phyloP scores from a whole-genome alignment of 2,797 vertebrate species.

The Oreonectes daqikongensis region DNA sequence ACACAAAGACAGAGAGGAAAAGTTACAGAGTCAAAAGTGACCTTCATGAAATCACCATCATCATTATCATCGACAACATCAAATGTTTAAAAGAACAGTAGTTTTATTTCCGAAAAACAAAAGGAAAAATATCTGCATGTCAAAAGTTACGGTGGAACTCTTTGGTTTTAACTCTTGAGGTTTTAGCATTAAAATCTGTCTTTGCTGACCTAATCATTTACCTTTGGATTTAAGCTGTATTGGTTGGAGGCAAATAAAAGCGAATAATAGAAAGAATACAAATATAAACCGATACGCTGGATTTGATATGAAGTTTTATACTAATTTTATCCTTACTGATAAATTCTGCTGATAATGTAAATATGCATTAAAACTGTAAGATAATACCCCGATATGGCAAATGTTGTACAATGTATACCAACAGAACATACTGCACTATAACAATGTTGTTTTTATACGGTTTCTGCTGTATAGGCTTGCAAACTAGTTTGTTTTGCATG shows the following conservation, averaged over 20 bases:
- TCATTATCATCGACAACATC: slow-evolving; percentile 46
- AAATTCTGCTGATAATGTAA: neutral
- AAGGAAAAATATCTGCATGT: slow-evolving; percentile 39
- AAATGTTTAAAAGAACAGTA: slow-evolving; percentile 25
- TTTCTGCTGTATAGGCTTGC: slow-evolving; percentile 21
- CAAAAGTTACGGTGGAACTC: slow-evolving; percentile 71
- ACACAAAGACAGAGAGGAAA: slow-evolving; percentile 53
- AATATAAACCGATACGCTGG: too few relatives aligned
- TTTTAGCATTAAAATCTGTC: slow-evolving; percentile 77
- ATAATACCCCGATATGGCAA: neutral
- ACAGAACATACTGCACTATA: slow-evolving; percentile 20
- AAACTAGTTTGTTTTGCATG: slow-evolving; percentile 46
- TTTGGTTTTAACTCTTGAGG: slow-evolving; percentile 84
- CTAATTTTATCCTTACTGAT: neutral
- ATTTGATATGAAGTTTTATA: neutral
- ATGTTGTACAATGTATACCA: neutral
- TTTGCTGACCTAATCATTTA: slow-evolving; percentile 72
- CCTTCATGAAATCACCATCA: slow-evolving; percentile 37
- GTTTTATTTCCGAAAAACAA: slow-evolving; percentile 32
- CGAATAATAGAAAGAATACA: neutral
- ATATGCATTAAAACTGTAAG: neutral
- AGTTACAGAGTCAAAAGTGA: slow-evolving; percentile 52
- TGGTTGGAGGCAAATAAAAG: slow-evolving; percentile 62
- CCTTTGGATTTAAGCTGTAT: slow-evolving; percentile 84
- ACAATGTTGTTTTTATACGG: neutral